phyloP scores from a whole-genome alignment of 2,797 vertebrate species.

The Brotula barbata region DNA sequence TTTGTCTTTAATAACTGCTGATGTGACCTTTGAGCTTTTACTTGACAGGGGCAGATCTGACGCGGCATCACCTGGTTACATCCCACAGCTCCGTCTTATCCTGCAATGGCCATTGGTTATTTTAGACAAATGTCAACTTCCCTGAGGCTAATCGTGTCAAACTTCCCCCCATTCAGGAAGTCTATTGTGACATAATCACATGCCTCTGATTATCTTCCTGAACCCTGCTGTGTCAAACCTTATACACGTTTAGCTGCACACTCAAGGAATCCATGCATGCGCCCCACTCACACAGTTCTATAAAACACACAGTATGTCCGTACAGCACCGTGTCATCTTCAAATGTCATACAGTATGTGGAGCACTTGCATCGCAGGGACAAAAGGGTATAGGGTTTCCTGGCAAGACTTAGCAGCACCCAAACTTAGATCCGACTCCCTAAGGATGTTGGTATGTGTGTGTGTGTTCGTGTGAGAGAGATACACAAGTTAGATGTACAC shows the following conservation, averaged over 20 bases:
- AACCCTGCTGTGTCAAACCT: conserved; percentile 35
- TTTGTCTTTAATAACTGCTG: conserved; percentile 40
- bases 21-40: conserved; percentile 56
- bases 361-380: conserved; percentile 68
- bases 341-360: conserved; percentile 83
- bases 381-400: conserved; percentile 79
- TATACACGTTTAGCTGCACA: conserved; percentile 46
- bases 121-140: conserved; percentile 56
- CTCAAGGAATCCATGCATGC: neutral
- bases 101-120: conserved; percentile 44
- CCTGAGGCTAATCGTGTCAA: conserved; percentile 27
- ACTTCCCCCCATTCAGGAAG: conserved; percentile 28
- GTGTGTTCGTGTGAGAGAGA: conserved; percentile 18
- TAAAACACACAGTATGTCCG: conserved; percentile 17
- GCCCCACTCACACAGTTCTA: neutral
- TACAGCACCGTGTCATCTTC: conserved; percentile 55
- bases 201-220: conserved; percentile 15
- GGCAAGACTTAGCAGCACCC: conserved; percentile 79
- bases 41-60: conserved; percentile 41
- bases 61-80: conserved; percentile 49
- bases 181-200: conserved; percentile 21
- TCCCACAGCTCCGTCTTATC: conserved; percentile 23
- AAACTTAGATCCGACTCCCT: conserved; percentile 80
- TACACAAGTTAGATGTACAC: conserved; percentile 31
- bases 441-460: conserved; percentile 69